Conservation (phyloP, 2,113 vertebrate genomes). For the Burhinus oedicnemus region DNA sequence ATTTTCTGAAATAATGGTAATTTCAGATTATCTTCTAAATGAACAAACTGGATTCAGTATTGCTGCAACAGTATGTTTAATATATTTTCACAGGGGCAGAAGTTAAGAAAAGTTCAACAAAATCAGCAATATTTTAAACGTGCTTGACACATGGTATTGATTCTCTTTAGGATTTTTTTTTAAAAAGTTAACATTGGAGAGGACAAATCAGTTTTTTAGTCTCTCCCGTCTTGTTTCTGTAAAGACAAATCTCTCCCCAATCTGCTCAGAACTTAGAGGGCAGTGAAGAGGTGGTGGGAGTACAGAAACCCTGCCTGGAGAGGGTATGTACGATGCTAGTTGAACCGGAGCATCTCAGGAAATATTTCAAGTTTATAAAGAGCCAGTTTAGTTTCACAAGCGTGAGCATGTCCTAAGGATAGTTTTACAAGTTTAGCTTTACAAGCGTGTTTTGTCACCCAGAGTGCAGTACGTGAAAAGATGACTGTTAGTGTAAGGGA, state of each 20-base stretch:
- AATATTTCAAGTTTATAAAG: background rate
- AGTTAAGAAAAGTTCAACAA: background rate
- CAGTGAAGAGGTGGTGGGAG: background rate
- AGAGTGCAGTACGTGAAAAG: background rate
- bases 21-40: background rate
- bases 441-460: background rate
- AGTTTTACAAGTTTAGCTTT: background rate
- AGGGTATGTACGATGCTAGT: rapidly evolving
- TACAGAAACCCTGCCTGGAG: background rate
- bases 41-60: background rate
- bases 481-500: background rate
- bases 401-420: rapidly evolving
- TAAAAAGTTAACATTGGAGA: background rate
- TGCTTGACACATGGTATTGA: background rate
- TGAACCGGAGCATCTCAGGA: background rate
- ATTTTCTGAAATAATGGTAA: background rate
- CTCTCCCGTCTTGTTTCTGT: background rate
- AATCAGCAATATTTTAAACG: background rate
- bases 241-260: background rate
- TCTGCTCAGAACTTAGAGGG: background rate
- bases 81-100: background rate
- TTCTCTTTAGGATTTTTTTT: background rate
- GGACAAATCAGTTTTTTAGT: background rate
- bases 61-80: background rate
- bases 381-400: background rate